Base-by-base conservation (phyloP, 2,888 invertebrate species). In the Physocephala rufipes region DNA sequence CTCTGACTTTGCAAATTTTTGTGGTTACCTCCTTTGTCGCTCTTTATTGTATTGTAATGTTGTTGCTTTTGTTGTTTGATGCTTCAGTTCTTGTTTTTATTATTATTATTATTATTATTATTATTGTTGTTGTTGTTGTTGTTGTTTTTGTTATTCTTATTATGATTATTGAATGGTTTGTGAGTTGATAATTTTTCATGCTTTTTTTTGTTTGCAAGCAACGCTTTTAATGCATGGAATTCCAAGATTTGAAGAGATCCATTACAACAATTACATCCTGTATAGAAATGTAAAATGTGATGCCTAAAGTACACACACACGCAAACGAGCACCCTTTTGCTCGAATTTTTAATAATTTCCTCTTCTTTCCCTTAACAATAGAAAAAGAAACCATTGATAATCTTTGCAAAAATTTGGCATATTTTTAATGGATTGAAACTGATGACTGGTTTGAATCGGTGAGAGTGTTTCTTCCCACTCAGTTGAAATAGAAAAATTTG, bases 21-120 rank as follows among this genome's bases (percentile, higher is more conserved):
- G 45, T 79, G 79, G 79, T 70, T 78, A 4, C 36, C 5, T 26
- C 19, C n/a, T n/a, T n/a, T n/a, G 24, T n/a, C 26, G 47, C 58
- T 21, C 12, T 43, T 26, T 26, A 43, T 30, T 9, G 36, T 9
- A 36, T 36, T 36, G 36, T 64, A 15, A n/a, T n/a, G 64, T 9
- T 58, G 36, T 53, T 64, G 53, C 28, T 45, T 26, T 59, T 28
- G 30, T 43, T 16, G 19, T 16, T 16, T n/a, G n/a, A n/a, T n/a
- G n/a, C n/a, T n/a, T n/a, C n/a, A n/a, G n/a, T n/a, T n/a, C n/a
- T n/a, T n/a, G n/a, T n/a, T n/a, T n/a, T n/a, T n/a, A n/a, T n/a
- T n/a, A n/a, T n/a, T 55, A 24, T 16, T 70, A 28, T 43, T 65
- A n/a, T 53, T 9, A 2, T 69, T 63, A 13, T 43, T 36, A 24